These are phyloP conservation scores for Pygoscelis antarcticus DNA, from an alignment of 2,113 vertebrate genomes.

Conservation along the genomic window DNA sequence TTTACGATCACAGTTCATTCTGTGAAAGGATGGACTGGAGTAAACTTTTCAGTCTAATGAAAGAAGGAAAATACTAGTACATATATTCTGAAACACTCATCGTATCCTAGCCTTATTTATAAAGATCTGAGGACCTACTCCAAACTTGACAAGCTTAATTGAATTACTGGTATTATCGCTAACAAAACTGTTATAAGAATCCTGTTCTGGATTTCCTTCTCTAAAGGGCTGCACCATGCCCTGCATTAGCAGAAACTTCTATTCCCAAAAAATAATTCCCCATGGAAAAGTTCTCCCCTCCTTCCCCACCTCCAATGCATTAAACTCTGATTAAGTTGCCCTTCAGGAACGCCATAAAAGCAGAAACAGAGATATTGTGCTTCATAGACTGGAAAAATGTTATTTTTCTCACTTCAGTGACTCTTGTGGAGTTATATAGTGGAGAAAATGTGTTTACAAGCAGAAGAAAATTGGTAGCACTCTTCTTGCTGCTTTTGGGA, in stretches of 20 bases:
- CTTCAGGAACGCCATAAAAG: conserved; percentile 69
- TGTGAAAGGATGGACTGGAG: neutral
- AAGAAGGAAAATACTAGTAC: neutral
- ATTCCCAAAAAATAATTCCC: neutral
- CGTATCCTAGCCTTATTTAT: neutral
- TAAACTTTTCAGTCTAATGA: neutral
- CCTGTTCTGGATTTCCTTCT: neutral
- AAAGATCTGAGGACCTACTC: neutral
- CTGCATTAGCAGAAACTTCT: neutral
- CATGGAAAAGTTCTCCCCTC: neutral
- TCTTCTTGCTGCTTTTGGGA: neutral
- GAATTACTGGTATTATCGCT: neutral
- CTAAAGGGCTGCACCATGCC: neutral
- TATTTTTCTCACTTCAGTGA: conserved; percentile 82
- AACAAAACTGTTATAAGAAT: neutral
- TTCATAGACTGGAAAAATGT: conserved; percentile 79
- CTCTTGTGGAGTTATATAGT: conserved; percentile 65
- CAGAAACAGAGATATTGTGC: conserved; percentile 70
- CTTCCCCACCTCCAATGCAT: neutral
- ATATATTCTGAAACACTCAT: neutral
- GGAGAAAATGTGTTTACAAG: conserved; percentile 66
- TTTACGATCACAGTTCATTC: neutral
- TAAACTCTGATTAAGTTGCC: conserved; percentile 62
- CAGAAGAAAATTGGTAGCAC: neutral
- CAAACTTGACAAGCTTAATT: neutral